Evolutionary conservation across 2,888 invertebrate species (phyloP).

Genomic region (Ormyrus nitidulus): DNA sequence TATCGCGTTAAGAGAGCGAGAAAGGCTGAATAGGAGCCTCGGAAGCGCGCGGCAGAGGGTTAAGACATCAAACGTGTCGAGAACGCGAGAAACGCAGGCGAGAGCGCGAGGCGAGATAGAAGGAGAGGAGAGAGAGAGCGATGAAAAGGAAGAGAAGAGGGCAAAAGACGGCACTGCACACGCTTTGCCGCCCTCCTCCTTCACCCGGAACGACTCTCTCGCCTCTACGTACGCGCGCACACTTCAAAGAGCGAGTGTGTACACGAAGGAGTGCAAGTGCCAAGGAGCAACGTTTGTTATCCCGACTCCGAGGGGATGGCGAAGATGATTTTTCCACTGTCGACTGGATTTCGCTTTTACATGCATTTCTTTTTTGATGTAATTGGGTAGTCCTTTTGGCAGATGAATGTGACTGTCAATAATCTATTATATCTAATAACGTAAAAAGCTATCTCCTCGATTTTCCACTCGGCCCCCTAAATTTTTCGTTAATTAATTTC

Average conservation of each 20-base stretch:
- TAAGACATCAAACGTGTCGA: slow-evolving; percentile 53
- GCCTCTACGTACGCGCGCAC: background rate
- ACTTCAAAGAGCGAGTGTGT: slow-evolving; percentile 34
- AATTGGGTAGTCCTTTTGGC: too few species aligned
- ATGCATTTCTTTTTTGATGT: too few species aligned
- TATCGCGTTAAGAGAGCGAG: slow-evolving; percentile 48
- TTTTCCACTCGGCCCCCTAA: too few species aligned
- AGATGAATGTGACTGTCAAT: too few species aligned
- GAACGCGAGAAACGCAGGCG: slow-evolving; percentile 43
- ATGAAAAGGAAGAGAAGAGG: slow-evolving; percentile 17
- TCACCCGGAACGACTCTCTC: slow-evolving; percentile 13
- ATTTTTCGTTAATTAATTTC: too few species aligned
- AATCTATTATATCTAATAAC: too few species aligned
- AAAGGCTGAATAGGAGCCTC: background rate
- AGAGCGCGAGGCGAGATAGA: slow-evolving; percentile 3
- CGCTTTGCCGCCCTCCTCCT: background rate
- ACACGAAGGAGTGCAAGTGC: too few species aligned
- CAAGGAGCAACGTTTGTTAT: too few species aligned
- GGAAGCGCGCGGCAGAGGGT: background rate
- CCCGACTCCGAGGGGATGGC: too few species aligned
- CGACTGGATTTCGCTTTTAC: too few species aligned
- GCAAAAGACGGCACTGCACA: slow-evolving; percentile 13
- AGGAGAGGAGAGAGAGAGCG: slow-evolving; percentile 24
- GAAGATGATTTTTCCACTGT: too few species aligned
- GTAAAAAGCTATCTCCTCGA: too few species aligned